phyloP scores from a whole-genome alignment of 2,113 vertebrate genomes.

The Pluvialis apricaria region DNA sequence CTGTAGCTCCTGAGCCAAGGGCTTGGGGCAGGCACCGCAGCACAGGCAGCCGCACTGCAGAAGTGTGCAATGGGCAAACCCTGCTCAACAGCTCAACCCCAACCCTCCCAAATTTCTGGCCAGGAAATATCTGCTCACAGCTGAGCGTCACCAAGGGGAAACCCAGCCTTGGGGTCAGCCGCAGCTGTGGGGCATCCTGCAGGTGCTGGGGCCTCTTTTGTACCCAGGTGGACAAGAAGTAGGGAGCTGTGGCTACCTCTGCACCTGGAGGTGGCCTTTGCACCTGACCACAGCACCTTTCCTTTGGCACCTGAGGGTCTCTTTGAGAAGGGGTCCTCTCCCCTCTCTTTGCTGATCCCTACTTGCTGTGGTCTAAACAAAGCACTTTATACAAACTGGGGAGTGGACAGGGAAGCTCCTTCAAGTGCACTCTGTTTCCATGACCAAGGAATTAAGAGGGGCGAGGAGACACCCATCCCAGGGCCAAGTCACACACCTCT shows the following conservation, averaged over 20 bases:
- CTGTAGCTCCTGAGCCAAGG: background rate
- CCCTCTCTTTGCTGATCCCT: background rate
- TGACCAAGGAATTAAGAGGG: background rate
- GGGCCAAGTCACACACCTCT: background rate
- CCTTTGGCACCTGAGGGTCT: background rate
- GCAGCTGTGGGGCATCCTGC: background rate
- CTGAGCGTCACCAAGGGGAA: background rate
- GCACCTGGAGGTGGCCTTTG: background rate
- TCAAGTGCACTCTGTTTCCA: rapidly evolving
- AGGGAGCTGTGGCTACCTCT: background rate
- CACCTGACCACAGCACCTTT: background rate
- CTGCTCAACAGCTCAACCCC: background rate
- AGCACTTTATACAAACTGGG: background rate
- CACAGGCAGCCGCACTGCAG: background rate
- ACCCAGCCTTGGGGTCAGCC: background rate
- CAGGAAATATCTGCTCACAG: background rate
- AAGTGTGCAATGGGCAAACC: background rate
- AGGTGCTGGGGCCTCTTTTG: background rate
- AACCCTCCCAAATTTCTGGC: background rate
- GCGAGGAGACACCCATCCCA: background rate
- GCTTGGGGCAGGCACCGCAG: background rate
- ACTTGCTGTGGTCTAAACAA: background rate
- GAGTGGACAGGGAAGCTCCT: background rate
- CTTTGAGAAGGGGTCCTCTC: background rate
- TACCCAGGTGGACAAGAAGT: background rate